Conservation (phyloP, 1,140 invertebrate genomes). For the Atopsyche davidsoni region DNA sequence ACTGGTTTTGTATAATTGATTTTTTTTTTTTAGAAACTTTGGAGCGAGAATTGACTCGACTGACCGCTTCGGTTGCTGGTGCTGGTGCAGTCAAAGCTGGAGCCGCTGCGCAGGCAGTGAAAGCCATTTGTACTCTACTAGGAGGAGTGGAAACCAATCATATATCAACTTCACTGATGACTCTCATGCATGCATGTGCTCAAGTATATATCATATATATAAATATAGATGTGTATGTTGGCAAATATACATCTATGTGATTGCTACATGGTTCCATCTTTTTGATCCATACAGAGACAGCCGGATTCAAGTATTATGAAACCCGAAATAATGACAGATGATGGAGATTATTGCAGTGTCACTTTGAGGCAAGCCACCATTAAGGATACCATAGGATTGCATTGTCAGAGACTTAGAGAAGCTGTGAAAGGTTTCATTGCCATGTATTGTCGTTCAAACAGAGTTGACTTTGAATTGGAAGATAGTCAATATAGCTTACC, state of each 20-base stretch:
- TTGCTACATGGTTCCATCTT: not conserved
- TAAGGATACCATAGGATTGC: conserved; percentile 36
- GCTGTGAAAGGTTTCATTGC: conserved; percentile 41
- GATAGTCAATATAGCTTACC: conserved; percentile 34
- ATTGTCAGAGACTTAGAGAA: conserved; percentile 39
- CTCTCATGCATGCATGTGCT: conserved; percentile 60
- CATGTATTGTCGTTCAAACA: conserved; percentile 36
- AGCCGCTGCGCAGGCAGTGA: conserved; percentile 79
- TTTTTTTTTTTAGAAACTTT: conserved; percentile 57
- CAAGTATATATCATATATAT: conserved; percentile 16
- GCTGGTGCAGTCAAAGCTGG: conserved; percentile 46
- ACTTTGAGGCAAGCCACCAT: conserved; percentile 37
- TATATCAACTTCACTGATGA: conserved; percentile 67
- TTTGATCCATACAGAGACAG: conserved; percentile 35
- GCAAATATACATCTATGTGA: too few relatives aligned
- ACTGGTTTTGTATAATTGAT: conserved; percentile 11
- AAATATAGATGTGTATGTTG: too few relatives aligned
- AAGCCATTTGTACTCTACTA: conserved; percentile 83
- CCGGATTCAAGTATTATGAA: conserved; percentile 48
- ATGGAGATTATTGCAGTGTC: conserved; percentile 41
- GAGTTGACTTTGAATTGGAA: conserved; percentile 40
- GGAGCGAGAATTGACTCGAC: conserved; percentile 72
- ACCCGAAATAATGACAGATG: conserved; percentile 52
- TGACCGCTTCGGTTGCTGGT: conserved; percentile 58
- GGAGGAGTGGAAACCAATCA: conserved; percentile 83